Conservation (phyloP, 2,113 vertebrate genomes). For the Coregonus clupeaformis region DNA sequence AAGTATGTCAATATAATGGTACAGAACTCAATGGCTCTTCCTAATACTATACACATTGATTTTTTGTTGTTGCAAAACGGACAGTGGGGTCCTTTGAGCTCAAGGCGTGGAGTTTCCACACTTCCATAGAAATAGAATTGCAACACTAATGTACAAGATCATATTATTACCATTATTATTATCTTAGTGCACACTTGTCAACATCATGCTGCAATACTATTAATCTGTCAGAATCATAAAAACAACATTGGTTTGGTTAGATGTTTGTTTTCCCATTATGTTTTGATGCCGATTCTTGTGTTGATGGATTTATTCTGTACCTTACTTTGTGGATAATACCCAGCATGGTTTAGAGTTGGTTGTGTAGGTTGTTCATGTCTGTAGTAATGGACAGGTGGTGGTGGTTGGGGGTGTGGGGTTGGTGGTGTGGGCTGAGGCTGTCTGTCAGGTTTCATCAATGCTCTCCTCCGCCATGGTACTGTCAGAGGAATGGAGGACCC, state of each 20-base stretch:
- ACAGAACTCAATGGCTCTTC: constrained; percentile 35
- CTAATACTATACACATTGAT: constrained; percentile 49
- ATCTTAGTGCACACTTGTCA: not conserved
- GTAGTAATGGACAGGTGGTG: constrained; percentile 3
- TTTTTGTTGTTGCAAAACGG: constrained; percentile 49
- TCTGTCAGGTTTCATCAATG: constrained; percentile 72
- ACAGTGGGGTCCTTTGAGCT: constrained; percentile 34
- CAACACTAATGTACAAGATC: too few relatives aligned
- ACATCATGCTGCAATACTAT: constrained; percentile 31
- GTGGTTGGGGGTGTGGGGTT: constrained; percentile 26
- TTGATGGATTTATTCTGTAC: constrained; percentile 33
- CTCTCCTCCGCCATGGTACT: constrained; percentile 57
- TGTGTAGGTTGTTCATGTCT: not conserved
- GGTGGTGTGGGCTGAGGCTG: constrained; percentile 51
- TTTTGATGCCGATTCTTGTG: not conserved
- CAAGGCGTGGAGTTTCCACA: not conserved
- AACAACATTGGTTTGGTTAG: not conserved
- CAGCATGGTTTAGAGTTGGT: constrained; percentile 9
- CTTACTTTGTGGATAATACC: constrained; percentile 55
- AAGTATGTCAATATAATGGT: constrained; percentile 31
- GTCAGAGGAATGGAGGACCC: constrained; percentile 55
- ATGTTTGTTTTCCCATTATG: not conserved
- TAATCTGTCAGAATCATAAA: constrained; percentile 47
- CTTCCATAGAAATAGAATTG: not conserved
- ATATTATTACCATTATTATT: too few relatives aligned